A percentile compares a stretch with the other conserved stretches of the same genome.
These are phyloP conservation scores for Gallinago stenura DNA, from an alignment of 2,797 vertebrate species.

Conservation along the genomic window DNA sequence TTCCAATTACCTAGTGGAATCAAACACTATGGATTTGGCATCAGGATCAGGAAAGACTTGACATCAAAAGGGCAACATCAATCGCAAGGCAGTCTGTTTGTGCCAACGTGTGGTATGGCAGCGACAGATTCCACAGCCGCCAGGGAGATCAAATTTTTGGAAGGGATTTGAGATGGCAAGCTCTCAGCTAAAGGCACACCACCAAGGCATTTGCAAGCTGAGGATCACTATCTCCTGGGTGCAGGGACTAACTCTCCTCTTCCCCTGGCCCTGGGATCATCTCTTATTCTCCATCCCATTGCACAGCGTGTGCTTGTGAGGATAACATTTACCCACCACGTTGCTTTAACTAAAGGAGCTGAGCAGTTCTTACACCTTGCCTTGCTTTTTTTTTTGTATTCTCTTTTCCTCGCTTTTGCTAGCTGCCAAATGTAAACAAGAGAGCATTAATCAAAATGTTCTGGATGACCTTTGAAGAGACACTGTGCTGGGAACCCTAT, in stretches of 20 bases:
- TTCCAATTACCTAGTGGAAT: background rate
- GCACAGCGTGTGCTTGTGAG: background rate
- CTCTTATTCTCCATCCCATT: background rate
- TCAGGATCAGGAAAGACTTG: background rate
- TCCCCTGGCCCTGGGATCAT: background rate
- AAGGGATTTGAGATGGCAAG: background rate
- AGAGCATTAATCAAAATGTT: constrained; percentile 17
- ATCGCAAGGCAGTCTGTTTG: background rate
- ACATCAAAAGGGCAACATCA: constrained; percentile 37
- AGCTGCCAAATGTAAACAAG: background rate
- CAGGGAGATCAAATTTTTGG: constrained; percentile 21
- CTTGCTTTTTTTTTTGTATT: background rate
- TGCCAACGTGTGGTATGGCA: background rate
- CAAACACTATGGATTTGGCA: background rate
- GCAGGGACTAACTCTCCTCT: background rate
- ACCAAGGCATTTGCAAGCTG: background rate
- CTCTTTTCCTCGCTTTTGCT: background rate
- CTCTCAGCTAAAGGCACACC: background rate
- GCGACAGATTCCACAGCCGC: background rate
- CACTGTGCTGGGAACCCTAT: background rate
- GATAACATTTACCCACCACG: background rate
- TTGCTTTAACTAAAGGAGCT: background rate
- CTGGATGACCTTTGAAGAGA: constrained; percentile 4
- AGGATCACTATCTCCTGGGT: background rate
- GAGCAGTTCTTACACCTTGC: background rate